Percentiles rank a stretch among this genome's conserved stretches.
Evolutionary conservation across 1,140 invertebrate genomes (phyloP).

Genomic region (Bombus affinis): DNA sequence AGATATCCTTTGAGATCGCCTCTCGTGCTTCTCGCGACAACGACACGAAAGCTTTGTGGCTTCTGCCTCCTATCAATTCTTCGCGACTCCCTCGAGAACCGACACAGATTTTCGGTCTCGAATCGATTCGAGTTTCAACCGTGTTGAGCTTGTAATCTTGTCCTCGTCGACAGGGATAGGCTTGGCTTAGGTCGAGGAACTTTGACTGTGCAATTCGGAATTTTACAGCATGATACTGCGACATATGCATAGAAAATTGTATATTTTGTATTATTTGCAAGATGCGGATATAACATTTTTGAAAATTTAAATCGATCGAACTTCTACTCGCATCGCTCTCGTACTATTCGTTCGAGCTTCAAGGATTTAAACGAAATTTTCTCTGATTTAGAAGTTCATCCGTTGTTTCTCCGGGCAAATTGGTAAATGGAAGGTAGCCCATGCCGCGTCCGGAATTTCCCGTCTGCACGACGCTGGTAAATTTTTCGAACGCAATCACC

Average conservation of each 20-base stretch:
- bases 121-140: conserved; percentile 2
- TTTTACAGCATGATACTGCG: not conserved
- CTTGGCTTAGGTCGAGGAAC: not conserved
- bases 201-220: not conserved
- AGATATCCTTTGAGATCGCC: not conserved
- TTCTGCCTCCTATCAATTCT: conserved; percentile 9
- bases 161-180: no score
- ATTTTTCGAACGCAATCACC: conserved; percentile 20
- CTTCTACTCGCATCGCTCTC: not conserved
- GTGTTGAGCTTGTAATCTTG: not conserved
- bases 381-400: not conserved
- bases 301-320: not conserved
- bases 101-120: conserved; percentile 5
- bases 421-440: not conserved
- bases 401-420: not conserved
- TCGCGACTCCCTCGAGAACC: not conserved
- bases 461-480: not conserved
- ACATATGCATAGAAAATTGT: not conserved
- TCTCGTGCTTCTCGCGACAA: not conserved
- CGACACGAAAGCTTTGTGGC: not conserved
- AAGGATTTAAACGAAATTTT: not conserved
- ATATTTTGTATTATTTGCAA: not conserved
- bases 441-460: not conserved
- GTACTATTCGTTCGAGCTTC: not conserved
- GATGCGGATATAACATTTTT: not conserved